Percentiles rank a stretch among this genome's conserved stretches.
Conservation (phyloP, 64 coral and sea anemone species). For the Actinia equina region DNA sequence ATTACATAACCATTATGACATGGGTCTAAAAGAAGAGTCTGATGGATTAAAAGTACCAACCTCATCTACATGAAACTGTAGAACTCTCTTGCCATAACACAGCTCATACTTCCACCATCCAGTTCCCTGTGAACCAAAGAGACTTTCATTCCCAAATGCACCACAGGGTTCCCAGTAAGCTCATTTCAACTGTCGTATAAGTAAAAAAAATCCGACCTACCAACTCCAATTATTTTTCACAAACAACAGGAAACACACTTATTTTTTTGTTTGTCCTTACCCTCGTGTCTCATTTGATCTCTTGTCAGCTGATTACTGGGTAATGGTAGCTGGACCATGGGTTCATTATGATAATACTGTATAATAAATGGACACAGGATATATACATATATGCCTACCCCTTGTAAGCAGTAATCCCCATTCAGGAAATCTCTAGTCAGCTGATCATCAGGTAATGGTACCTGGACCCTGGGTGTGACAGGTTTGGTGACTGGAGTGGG, state of each 20-base stretch:
- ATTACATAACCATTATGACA: background rate
- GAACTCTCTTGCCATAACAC: conserved; percentile 80
- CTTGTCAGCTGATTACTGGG: conserved; percentile 53
- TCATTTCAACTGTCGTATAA: too few species aligned
- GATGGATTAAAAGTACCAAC: background rate
- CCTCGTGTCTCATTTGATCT: background rate
- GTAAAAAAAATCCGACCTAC: too few species aligned
- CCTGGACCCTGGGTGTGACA: conserved; percentile 35
- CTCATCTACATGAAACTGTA: conserved; percentile 85
- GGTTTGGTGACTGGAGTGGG: background rate
- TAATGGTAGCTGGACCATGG: background rate
- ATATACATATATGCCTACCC: conserved; percentile 46
- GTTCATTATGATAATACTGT: too few species aligned
- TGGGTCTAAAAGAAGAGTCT: background rate
- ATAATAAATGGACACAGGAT: too few species aligned
- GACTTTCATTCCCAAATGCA: too few species aligned
- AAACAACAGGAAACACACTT: too few species aligned
- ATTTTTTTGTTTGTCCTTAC: too few species aligned
- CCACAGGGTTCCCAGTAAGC: too few species aligned
- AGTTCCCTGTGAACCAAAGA: conserved; percentile 53
- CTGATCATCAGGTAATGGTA: conserved; percentile 72
- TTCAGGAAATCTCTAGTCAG: conserved; percentile 79
- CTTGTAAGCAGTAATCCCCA: conserved; percentile 91
- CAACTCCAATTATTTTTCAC: too few species aligned
- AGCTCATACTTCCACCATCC: conserved; percentile 98